phyloP scores from a whole-genome alignment of 2,113 vertebrate species.

The Hippolais icterina region DNA sequence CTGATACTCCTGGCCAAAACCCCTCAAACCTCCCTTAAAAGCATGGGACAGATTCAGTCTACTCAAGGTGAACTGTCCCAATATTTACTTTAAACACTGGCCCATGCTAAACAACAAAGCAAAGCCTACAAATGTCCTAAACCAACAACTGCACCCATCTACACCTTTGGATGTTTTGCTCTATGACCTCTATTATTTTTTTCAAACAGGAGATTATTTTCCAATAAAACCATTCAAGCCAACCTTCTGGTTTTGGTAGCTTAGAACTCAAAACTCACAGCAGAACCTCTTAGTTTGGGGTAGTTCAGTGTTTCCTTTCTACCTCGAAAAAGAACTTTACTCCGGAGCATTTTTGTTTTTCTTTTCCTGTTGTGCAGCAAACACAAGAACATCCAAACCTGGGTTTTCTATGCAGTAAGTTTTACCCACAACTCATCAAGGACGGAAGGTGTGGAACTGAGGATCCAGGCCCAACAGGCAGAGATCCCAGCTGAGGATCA shows the following conservation, averaged over 20 bases:
- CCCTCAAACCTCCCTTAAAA: not conserved
- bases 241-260: not conserved
- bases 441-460: not conserved
- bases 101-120: not conserved
- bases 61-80: not conserved
- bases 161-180: not conserved
- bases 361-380: not conserved
- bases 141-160: not conserved
- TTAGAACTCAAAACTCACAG: not conserved
- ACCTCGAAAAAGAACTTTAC: not conserved
- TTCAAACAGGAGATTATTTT: not conserved
- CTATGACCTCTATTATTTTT: not conserved
- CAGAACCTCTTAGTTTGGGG: not conserved
- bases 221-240: not conserved
- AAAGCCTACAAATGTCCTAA: not conserved
- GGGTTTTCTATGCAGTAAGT: fast-evolving
- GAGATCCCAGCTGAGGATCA: not conserved
- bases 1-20: not conserved
- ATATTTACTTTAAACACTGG: not conserved
- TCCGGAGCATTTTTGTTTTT: not conserved
- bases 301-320: not conserved
- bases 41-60: not conserved
- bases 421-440: not conserved
- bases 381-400: not conserved
- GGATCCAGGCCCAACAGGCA: not conserved